phyloP scores from a whole-genome alignment of 1,140 invertebrate genomes.

The Drosophila pachea region DNA sequence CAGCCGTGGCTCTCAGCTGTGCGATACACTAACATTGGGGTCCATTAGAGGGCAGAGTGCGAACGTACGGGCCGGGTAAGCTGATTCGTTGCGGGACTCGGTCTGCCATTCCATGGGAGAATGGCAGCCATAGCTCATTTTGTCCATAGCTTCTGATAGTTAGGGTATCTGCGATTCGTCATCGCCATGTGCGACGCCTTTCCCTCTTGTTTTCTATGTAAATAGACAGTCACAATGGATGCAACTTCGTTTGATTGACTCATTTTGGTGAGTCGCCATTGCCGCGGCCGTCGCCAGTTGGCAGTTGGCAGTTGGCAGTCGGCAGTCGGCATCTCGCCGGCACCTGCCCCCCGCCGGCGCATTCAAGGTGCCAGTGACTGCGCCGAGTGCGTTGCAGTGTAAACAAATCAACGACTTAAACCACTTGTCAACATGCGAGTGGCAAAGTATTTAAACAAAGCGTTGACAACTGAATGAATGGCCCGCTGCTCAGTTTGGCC shows the following conservation, averaged over 20 bases:
- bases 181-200: background rate
- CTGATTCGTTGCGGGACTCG: too few species aligned
- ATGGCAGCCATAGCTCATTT: too few species aligned
- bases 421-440: constrained; percentile 76
- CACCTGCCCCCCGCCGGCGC: background rate
- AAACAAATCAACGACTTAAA: constrained; percentile 77
- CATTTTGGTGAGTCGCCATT: constrained; percentile 63
- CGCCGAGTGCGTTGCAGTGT: constrained; percentile 44
- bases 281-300: background rate
- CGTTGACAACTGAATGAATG: constrained; percentile 76
- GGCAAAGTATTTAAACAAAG: constrained; percentile 76
- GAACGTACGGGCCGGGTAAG: too few species aligned
- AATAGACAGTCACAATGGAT: constrained; percentile 54
- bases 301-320: constrained; percentile 10
- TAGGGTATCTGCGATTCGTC: constrained; percentile 17
- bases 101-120: too few species aligned
- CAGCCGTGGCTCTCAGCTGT: constrained; percentile 28
- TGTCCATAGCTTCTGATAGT: too few species aligned
- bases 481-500: constrained; percentile 40
- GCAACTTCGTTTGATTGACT: constrained; percentile 69
- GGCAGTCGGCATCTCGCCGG: background rate
- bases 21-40: background rate
- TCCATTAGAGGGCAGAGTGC: too few species aligned
- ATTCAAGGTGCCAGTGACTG: constrained; percentile 20
- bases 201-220: constrained; percentile 35